Conservation (phyloP, 92 coral and sea anemone species). For the Paramuricea clavata region DNA sequence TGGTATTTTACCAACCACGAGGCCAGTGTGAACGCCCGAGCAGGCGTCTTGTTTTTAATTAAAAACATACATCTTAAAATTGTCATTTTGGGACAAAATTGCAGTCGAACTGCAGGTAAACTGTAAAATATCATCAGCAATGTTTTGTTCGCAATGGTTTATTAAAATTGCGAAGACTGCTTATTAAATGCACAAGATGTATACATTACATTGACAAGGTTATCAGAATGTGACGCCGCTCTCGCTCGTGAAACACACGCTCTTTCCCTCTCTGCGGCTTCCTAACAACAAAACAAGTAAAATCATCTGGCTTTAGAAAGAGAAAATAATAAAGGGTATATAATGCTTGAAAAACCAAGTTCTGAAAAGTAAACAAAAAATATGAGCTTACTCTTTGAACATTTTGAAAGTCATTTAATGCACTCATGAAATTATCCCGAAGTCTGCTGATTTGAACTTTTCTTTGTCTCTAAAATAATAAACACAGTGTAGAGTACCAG, state of each 20-base stretch:
- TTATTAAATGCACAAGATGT: no score
- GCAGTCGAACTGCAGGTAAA: no score
- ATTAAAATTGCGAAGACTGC: no score
- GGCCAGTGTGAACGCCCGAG: no score
- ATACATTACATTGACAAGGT: conserved; percentile 61
- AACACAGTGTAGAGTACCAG: background rate
- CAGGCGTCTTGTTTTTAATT: no score
- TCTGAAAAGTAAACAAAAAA: no score
- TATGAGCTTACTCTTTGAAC: conserved; percentile 79
- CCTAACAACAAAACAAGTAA: conserved; percentile 51
- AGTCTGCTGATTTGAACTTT: conserved; percentile 87
- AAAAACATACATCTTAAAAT: no score
- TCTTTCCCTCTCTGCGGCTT: conserved; percentile 90
- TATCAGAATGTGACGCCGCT: conserved; percentile 71
- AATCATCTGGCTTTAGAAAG: background rate
- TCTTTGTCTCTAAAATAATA: conserved; percentile 76
- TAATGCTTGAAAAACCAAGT: background rate
- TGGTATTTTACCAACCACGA: no score
- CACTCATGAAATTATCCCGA: conserved; percentile 80
- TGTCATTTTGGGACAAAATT: no score
- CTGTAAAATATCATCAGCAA: no score
- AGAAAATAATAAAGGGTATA: no score
- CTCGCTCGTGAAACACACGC: conserved; percentile 92
- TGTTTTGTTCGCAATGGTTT: no score
- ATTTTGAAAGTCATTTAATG: conserved; percentile 87